phyloP scores from a whole-genome alignment of 2,113 vertebrate species.

The Rhinopomastus cyanomelas region DNA sequence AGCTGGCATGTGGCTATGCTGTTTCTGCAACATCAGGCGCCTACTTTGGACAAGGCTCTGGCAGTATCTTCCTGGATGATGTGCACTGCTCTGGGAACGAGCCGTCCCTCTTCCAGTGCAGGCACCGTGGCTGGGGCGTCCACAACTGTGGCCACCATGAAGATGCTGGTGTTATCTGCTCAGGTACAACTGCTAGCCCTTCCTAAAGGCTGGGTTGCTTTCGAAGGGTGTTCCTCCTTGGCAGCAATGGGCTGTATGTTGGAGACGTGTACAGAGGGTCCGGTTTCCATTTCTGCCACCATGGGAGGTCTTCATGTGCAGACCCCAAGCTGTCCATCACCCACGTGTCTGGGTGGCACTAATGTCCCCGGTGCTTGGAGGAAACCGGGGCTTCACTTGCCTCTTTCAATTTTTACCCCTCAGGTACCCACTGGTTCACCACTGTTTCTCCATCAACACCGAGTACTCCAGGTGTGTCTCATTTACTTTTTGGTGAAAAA shows the following conservation, averaged over 20 bases:
- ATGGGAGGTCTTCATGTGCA: fast-evolving
- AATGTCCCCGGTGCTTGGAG: neutral
- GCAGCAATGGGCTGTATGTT: fast-evolving
- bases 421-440: fast-evolving
- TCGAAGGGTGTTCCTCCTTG: neutral
- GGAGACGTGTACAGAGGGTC: fast-evolving
- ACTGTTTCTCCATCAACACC: fast-evolving
- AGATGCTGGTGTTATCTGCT: slow-evolving; percentile 53
- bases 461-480: fast-evolving
- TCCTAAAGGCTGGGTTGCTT: fast-evolving
- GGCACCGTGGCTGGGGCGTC: neutral
- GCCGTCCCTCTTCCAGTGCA: slow-evolving; percentile 32
- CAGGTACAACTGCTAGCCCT: neutral
- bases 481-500: too few species aligned
- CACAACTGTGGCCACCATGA: slow-evolving; percentile 35
- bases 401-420: neutral
- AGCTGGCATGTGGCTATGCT: slow-evolving; percentile 56
- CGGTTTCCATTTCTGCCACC: fast-evolving
- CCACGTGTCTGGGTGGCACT: neutral
- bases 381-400: neutral
- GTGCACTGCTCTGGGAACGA: neutral
- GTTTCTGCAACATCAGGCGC: neutral
- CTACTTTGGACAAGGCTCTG: slow-evolving; percentile 49
- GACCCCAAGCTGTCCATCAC: fast-evolving
- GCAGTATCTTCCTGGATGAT: neutral